phyloP scores from a whole-genome alignment of 2,888 invertebrate genomes.

The Sesamia inferens region DNA sequence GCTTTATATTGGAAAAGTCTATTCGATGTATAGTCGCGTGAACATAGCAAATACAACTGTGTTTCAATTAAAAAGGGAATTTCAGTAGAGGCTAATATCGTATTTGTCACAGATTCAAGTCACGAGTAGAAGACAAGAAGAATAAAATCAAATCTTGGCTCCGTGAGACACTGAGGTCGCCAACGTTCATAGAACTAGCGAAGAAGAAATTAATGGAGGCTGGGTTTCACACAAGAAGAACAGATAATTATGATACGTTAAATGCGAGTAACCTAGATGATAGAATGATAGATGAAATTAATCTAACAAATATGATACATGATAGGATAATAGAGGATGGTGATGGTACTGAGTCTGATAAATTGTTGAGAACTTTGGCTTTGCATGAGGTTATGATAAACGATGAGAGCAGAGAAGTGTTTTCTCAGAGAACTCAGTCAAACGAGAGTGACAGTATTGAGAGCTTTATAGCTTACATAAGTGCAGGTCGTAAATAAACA shows the following conservation, averaged over 20 bases:
- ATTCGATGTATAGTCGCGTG: background rate
- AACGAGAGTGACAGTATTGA: constrained; percentile 62
- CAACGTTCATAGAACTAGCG: constrained; percentile 80
- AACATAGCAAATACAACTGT: background rate
- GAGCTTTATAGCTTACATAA: constrained; percentile 64
- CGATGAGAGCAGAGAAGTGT: constrained; percentile 51
- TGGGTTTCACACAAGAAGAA: constrained; percentile 73
- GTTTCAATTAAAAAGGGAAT: background rate
- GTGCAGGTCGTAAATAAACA: constrained; percentile 47
- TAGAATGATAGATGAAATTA: constrained; percentile 79
- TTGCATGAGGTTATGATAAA: constrained; percentile 78
- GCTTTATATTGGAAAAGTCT: background rate
- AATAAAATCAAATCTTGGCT: constrained; percentile 85
- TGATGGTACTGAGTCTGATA: constrained; percentile 76
- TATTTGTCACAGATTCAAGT: constrained; percentile 78
- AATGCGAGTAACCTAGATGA: constrained; percentile 74
- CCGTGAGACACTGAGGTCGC: constrained; percentile 81
- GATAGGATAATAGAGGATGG: constrained; percentile 80
- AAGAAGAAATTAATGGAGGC: constrained; percentile 81
- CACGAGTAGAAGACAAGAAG: constrained; percentile 83
- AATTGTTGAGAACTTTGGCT: constrained; percentile 78
- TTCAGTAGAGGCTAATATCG: background rate
- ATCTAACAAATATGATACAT: constrained; percentile 81
- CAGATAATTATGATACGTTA: constrained; percentile 30
- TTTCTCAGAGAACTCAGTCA: constrained; percentile 13